phyloP scores from a whole-genome alignment of 2,797 vertebrate genomes.

The Semaprochilodus insignis region DNA sequence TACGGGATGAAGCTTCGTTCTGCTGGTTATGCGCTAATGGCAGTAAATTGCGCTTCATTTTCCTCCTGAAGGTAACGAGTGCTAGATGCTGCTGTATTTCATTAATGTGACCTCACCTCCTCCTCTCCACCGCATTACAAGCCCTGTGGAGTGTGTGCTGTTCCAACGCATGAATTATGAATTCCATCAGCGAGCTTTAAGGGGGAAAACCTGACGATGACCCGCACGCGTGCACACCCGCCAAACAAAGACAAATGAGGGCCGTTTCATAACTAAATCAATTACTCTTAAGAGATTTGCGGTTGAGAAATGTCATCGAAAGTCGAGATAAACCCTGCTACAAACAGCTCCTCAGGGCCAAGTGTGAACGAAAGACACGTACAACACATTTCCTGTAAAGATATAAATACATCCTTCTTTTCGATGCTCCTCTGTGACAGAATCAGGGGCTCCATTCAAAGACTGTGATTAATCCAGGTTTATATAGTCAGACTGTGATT shows the following conservation, averaged over 20 bases:
- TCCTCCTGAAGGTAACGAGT: neutral
- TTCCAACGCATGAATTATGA: constrained; percentile 6
- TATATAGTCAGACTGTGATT: no score
- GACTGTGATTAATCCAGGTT: no score
- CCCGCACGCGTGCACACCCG: neutral
- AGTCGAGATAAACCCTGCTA: neutral
- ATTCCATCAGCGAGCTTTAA: neutral
- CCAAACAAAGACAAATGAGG: neutral
- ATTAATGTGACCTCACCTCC: neutral
- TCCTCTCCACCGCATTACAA: neutral
- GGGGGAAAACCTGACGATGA: neutral
- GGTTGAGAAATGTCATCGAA: neutral
- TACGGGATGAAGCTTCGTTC: no score
- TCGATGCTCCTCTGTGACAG: no score
- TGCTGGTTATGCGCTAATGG: no score
- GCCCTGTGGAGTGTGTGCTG: neutral
- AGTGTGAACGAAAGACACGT: neutral
- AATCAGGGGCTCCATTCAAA: no score
- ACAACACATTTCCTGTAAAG: neutral
- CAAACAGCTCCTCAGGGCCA: neutral
- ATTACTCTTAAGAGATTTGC: neutral
- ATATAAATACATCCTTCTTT: neutral
- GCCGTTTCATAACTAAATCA: neutral
- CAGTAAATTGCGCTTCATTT: no score
- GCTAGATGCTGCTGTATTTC: neutral